Conservation (phyloP, 2,113 vertebrate species). For the Sturnira hondurensis region DNA sequence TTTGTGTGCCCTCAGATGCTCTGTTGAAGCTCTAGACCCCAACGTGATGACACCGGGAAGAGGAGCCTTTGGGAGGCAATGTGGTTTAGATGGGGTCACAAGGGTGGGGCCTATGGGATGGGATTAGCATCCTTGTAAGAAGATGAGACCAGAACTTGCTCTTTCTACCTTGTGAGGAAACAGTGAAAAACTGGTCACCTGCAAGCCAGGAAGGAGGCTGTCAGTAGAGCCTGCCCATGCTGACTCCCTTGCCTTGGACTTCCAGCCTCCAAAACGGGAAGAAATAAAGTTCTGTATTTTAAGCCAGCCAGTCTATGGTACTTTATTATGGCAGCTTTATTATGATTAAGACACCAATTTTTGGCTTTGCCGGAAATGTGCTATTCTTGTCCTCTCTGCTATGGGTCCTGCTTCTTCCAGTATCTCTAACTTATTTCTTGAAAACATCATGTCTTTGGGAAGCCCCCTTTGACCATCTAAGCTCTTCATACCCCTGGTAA, state of each 20-base stretch:
- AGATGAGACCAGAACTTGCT: not conserved
- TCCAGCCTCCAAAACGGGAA: not conserved
- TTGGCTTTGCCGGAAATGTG: not conserved
- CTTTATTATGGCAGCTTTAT: not conserved
- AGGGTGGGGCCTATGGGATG: not conserved
- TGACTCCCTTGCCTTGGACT: not conserved
- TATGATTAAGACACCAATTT: not conserved
- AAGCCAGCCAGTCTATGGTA: not conserved
- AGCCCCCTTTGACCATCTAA: not conserved
- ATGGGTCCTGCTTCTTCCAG: no score
- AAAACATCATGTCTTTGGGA: not conserved
- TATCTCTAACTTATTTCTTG: not conserved
- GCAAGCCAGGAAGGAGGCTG: not conserved
- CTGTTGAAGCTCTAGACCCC: not conserved
- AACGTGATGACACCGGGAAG: not conserved
- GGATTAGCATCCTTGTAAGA: not conserved
- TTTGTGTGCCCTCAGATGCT: not conserved
- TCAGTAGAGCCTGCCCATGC: not conserved
- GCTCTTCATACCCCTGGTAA: not conserved
- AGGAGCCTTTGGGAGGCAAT: not conserved
- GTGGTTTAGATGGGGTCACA: not conserved
- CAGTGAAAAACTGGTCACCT: not conserved
- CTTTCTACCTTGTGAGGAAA: accelerated
- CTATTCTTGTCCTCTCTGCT: not conserved
- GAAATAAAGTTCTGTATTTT: not conserved